phyloP scores from a whole-genome alignment of 2,113 vertebrate genomes.

The Tricholaema leucomelas region DNA sequence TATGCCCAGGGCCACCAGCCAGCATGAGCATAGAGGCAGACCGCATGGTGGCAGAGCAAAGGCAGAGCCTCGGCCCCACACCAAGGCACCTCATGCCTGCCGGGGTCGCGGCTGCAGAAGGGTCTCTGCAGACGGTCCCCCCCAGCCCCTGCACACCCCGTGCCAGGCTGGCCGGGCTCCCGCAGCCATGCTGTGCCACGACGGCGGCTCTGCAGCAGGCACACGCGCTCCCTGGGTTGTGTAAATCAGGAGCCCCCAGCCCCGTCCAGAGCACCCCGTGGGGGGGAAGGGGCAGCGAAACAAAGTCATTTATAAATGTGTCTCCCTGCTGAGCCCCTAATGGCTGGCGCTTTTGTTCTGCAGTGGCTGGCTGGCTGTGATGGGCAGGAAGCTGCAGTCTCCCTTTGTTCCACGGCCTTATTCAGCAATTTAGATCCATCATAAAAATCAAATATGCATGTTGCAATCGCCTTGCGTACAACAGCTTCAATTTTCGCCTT shows the following conservation, averaged over 20 bases:
- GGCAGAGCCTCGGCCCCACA: neutral
- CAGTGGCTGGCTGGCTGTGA: slow-evolving; percentile 72
- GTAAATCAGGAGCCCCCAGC: slow-evolving; percentile 49
- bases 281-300: slow-evolving; percentile 68
- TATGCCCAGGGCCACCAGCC: neutral
- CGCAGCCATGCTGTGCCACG: neutral
- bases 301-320: slow-evolving; percentile 81
- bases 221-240: neutral
- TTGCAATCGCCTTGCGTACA: slow-evolving; percentile 73
- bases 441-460: slow-evolving; percentile 84
- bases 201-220: neutral
- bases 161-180: neutral
- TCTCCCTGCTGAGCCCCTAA: slow-evolving; percentile 79
- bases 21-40: no score
- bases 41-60: fast-evolving
- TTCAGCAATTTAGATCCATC: slow-evolving; percentile 82
- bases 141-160: neutral
- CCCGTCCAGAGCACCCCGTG: slow-evolving; percentile 57
- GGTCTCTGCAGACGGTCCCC: neutral
- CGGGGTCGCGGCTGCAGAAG: neutral
- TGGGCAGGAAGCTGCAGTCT: slow-evolving; percentile 75
- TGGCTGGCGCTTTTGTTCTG: slow-evolving; percentile 78
- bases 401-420: slow-evolving; percentile 78
- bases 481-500: slow-evolving; percentile 78
- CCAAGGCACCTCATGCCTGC: fast-evolving